These are phyloP conservation scores for Homalodisca vitripennis DNA, from an alignment of 1,140 invertebrate genomes.

Conservation along the genomic window DNA sequence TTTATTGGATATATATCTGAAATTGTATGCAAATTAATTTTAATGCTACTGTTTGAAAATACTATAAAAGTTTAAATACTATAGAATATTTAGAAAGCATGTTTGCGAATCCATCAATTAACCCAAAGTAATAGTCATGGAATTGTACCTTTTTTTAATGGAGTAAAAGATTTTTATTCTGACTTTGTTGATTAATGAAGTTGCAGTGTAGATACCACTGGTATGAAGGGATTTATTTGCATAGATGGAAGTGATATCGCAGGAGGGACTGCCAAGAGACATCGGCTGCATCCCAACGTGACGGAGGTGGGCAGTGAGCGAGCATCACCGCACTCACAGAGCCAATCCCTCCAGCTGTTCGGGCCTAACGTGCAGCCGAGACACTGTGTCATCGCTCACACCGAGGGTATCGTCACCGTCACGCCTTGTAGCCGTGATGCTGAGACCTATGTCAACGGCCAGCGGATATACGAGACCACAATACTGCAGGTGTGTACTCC, in stretches of 20 bases:
- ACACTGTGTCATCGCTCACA: constrained; percentile 91
- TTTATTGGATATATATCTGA: too few relatives aligned
- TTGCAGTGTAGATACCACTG: not conserved
- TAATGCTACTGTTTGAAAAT: too few relatives aligned
- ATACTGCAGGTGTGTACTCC: constrained; percentile 75
- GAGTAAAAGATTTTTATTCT: not conserved
- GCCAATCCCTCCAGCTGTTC: constrained; percentile 49
- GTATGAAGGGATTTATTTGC: constrained; percentile 30
- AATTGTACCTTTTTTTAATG: too few relatives aligned
- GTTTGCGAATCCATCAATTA: too few relatives aligned
- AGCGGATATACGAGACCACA: constrained; percentile 89
- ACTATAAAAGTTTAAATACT: too few relatives aligned
- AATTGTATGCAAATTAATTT: too few relatives aligned
- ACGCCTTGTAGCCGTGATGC: constrained; percentile 92
- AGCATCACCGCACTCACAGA: constrained; percentile 48
- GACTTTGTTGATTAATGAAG: not conserved
- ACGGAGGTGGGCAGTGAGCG: constrained; percentile 71
- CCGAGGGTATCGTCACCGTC: constrained; percentile 87
- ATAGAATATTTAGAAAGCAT: too few relatives aligned
- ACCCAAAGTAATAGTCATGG: too few relatives aligned
- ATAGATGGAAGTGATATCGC: constrained; percentile 61
- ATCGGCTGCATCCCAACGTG: constrained; percentile 65
- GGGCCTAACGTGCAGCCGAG: constrained; percentile 66
- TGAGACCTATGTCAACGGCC: constrained; percentile 91
- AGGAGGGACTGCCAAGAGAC: constrained; percentile 54